Base-by-base conservation (phyloP, 2,113 vertebrate species). In the Cephalopterus ornatus region DNA sequence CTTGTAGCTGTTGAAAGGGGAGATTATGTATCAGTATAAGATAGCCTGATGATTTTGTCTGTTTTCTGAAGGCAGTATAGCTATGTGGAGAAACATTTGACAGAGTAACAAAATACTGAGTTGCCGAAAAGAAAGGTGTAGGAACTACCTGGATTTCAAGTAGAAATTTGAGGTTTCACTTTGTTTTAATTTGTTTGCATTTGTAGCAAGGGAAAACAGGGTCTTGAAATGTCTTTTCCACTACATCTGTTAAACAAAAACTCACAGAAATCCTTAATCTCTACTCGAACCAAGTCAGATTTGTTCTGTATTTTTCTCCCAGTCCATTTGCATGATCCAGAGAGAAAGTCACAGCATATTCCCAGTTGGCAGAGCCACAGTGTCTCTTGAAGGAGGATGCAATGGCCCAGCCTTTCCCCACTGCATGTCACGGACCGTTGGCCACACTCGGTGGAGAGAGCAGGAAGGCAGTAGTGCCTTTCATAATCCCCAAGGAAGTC, bases 351-450 rank as follows among this genome's bases (percentile, higher is more conserved):
- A 6, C 0, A 1, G 19, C 7, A 1, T 21, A 15, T 73, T 83
- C 42, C 42, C 20, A 8, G 20, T 2, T 59, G 39, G 23, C 20
- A 49, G 9, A 14, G 14, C 37, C 11, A 6, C 16, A 32, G 44
- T 13, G 24, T 82, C 5, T 68, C n/a, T 10, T 39, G 52, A 35
- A 76, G 53, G 19, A 63, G 18, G 20, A 6, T 6, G 49, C 33
- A 33, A 12, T 66, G 47, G 16, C 66, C 52, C 19, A 39, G 41
- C 15, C 28, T 41, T 84, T 83, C 16, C 26, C 39, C 0, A 0
- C 18, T 71, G 26, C 5, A 1, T 21, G 12, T 21, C 28, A 3
- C 1, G 5, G 58, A 19, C 28, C 53, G 37, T 18, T 0, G 1
- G 6, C 59, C 32, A 20, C 37, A 2, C 53, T 71, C 49, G 42